Base-by-base conservation (phyloP, 2,888 invertebrate species). In the Athalia rosae region DNA sequence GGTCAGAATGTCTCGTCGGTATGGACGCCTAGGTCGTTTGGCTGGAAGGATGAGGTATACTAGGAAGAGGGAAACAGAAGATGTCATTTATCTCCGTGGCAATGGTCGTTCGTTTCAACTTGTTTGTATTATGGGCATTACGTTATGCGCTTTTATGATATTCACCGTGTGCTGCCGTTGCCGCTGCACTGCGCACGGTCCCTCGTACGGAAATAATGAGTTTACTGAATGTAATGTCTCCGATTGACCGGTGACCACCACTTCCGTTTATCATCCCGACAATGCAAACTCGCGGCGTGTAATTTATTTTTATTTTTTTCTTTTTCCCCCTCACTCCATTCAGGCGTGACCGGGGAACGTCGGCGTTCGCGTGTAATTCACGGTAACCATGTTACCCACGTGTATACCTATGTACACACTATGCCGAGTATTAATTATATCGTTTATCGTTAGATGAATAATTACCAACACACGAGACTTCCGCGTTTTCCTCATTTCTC, bases 1-100 rank as follows among this genome's bases (percentile, higher is more conserved):
- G 28, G 28, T 28, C 28, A 28, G 28, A 28, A 28, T 28, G 28
- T 28, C 28, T 28, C 28, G 28, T 28, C 28, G 28, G 28, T 28
- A 28, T 28, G 28, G 28, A 28, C 28, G 28, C 28, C 28, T 28
- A 28, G 28, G 28, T 28, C 28, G 28, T 28, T 28, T 28, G 28
- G 28, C 28, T 28, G 28, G 28, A 28, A 28, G 28, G 28, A 28
- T 28, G 28, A 28, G 28, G 28, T 28, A 28, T 28, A 28, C 28
- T 28, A 28, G 28, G 28, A 28, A 15, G 7, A 71, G 6, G 7
- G 28, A 50, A 9, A n/a, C 4, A 11, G 15, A 48, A 59, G 48
- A 61, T 58, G 58, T 74, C 47, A 58, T 74, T 74, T 74, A 74
- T 74, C 74, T 62, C 61, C n/a, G 28, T 45, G 71, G 9, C 50